Conservation (phyloP, 2,797 vertebrate genomes). For the Coregonus sp. region DNA sequence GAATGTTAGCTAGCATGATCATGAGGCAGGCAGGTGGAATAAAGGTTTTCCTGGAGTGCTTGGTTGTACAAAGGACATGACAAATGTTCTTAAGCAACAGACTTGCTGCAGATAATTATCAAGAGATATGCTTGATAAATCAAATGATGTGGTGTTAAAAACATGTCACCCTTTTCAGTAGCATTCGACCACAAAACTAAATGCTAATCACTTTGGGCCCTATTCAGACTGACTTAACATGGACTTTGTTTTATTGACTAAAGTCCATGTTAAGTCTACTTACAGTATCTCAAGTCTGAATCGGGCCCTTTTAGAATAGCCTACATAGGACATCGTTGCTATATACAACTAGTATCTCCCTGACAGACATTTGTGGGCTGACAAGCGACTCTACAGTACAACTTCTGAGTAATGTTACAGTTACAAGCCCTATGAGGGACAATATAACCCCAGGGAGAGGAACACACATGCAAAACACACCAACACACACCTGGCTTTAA, state of each 20-base stretch:
- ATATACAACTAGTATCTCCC: background rate
- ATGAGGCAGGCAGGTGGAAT: background rate
- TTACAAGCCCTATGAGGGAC: conserved; percentile 7
- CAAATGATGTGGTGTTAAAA: background rate
- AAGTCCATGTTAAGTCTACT: too few species aligned
- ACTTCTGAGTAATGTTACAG: conserved; percentile 6
- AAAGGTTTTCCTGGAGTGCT: background rate
- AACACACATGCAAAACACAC: conserved; percentile 9
- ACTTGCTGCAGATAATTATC: background rate
- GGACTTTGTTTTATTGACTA: too few species aligned
- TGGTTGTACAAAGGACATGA: background rate
- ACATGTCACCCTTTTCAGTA: background rate
- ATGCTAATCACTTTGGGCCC: background rate
- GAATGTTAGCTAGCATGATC: background rate
- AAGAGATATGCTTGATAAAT: background rate
- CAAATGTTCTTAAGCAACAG: background rate
- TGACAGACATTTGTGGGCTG: background rate
- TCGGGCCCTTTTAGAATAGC: background rate
- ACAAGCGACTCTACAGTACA: background rate
- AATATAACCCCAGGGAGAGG: conserved; percentile 18
- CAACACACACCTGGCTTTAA: conserved; percentile 26
- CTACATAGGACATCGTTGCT: background rate
- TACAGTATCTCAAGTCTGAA: too few species aligned
- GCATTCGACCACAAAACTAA: background rate
- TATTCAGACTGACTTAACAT: too few species aligned